Evolutionary conservation across 2,113 vertebrate genomes (phyloP), one percentile per base, ranked within the genome.

Genomic region (Butorides virescens): DNA sequence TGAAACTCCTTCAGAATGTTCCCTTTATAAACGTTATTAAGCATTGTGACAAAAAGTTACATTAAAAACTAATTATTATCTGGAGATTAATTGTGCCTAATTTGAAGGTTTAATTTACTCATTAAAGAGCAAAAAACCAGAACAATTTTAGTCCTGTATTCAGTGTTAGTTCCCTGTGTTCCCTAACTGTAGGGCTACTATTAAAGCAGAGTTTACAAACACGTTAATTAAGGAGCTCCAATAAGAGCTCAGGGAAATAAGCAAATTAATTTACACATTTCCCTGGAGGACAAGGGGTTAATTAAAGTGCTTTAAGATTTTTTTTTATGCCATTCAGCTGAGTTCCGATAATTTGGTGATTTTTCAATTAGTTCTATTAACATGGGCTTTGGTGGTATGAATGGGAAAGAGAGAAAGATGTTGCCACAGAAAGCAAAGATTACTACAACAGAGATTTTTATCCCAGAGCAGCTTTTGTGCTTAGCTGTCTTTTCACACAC

Each of bases 231-330:
- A 88, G 44, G 66, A 80, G 5, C 10, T 79, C 34, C 19, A 70
- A 66, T 77, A 83, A 59, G 32, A 73, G 19, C 75, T 81, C 20
- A 18, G 72, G 79, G 86, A 95, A 95, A 83, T 32, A 91, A 86
- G 55, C 6, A 88, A 83, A 86, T 86, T 94, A 83, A 86, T 93
- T 95, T 94, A 5, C 13, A 26, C 66, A 66, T 79, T 92, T 94
- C 67, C 49, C 75, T 53, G 46, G 30, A 68, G 55, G 90, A 68
- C 58, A 79, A 92, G 39, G 85, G 85, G 92, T 95, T 95, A 97
- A 93, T 92, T 74, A 66, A 88, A 91, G 26, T 63, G 55, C 23
- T 93, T 86, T 73, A 63, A 62, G 77, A 84, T 77, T 62, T 76
- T 84, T 92, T 83, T 80, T 91, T 6, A 26, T 73, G 29, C 8